Evolutionary conservation across 1,140 invertebrate species (phyloP).

Genomic region (Phortica variegata): DNA sequence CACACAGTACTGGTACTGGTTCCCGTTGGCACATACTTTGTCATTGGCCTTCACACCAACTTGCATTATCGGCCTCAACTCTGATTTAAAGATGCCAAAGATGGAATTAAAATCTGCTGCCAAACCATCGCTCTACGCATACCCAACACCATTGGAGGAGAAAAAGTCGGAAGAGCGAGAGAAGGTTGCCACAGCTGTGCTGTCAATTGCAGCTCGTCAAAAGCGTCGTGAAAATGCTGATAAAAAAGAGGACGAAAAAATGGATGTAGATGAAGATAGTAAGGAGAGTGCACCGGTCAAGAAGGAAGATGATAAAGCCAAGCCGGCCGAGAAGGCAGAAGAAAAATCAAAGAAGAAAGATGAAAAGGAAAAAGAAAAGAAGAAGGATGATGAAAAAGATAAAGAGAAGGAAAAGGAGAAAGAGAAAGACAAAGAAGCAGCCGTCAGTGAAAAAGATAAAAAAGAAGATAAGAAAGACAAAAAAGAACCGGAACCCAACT

Average conservation of each 20-base stretch:
- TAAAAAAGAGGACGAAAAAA: slow-evolving; percentile 67
- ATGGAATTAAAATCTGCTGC: slow-evolving; percentile 90
- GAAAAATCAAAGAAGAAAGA: slow-evolving; percentile 57
- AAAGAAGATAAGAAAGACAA: slow-evolving; percentile 64
- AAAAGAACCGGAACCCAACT: slow-evolving; percentile 83
- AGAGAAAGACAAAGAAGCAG: slow-evolving; percentile 57
- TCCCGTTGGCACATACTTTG: slow-evolving; percentile 94
- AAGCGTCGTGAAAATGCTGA: slow-evolving; percentile 71
- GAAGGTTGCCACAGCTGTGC: slow-evolving; percentile 93
- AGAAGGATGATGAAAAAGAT: slow-evolving; percentile 51
- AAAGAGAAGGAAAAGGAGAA: slow-evolving; percentile 29
- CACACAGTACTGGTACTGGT: slow-evolving; percentile 99
- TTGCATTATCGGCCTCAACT: slow-evolving; percentile 92
- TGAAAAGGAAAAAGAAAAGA: slow-evolving; percentile 59
- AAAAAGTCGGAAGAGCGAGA: slow-evolving; percentile 97
- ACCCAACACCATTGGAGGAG: slow-evolving; percentile 94
- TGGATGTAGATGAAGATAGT: slow-evolving; percentile 72
- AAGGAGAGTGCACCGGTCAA: slow-evolving; percentile 66
- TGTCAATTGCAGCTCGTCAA: slow-evolving; percentile 93
- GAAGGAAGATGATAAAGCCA: slow-evolving; percentile 63
- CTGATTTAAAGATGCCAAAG: slow-evolving; percentile 96
- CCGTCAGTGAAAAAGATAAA: slow-evolving; percentile 58
- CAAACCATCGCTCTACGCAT: slow-evolving; percentile 93
- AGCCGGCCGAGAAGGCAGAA: slow-evolving; percentile 58
- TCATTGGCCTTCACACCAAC: slow-evolving; percentile 96